Evolutionary conservation across 2,797 vertebrate species (phyloP), one percentile per base, ranked within the genome.

Genomic region (Macropus fuliginosus): DNA sequence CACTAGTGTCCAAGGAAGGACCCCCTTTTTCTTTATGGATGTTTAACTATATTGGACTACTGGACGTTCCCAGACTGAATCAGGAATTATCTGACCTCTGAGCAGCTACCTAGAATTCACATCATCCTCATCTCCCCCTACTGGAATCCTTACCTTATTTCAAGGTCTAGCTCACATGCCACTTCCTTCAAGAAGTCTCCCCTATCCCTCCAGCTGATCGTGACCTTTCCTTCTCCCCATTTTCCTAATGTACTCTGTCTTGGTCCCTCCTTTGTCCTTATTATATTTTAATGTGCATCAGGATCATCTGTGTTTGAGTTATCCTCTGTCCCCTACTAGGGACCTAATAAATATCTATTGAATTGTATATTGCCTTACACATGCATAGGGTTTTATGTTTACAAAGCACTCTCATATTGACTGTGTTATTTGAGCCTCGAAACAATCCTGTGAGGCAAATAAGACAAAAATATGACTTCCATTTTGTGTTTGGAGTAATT

Each of bases 401-500:
- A 27, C 74, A 50, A 87, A 50, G 24, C 74, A 27, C 40, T 87
- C 40, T 87, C 21, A 50, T 1, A 87, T 1, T n/a, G 74, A 81
- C 2, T 12, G 21, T 87, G 18, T 81, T 40, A 81, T 87, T 46
- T 27, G n/a, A 40, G 40, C 52, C 56, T 34, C 31, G 93, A 10
- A 31, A 97, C 50, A 52, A 81, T 2, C 12, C 40, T 90, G 29
- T 55, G 52, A 55, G 56, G 40, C 16, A 46, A 50, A 31, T 16
- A 89, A n/a, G 34, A 24, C 18, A 59, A n/a, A 91, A 87, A 4
- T 59, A 29, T 18, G 56, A 66, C 92, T 81, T 87, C 74, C 40
- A 59, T 94, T 93, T 91, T 91, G 21, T 56, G 92, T 55, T 62
- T 93, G 46, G 92, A 59, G 90, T 94, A 91, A n/a, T n/a, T 10